phyloP scores from a whole-genome alignment of 37 sponge, comb jelly and placozoan species.

The Dysidea cf. avara region DNA sequence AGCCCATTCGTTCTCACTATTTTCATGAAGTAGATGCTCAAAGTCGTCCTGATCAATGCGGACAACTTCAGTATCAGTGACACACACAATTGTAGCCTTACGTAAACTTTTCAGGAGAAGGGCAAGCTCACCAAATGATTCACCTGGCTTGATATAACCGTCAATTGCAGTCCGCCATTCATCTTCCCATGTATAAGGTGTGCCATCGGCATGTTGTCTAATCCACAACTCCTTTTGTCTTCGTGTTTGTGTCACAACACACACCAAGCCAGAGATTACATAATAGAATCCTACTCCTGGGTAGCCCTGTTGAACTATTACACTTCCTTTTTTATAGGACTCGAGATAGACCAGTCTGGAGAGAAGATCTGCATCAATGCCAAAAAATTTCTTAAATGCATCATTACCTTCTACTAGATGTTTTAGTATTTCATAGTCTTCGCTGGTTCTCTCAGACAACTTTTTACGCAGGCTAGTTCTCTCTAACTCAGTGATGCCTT shows the following conservation, averaged over 20 bases:
- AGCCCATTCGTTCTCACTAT: constrained; percentile 53
- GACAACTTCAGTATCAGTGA: constrained; percentile 64
- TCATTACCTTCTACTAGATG: too few relatives aligned
- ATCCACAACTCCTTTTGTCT: too few relatives aligned
- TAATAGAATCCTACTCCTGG: constrained; percentile 75
- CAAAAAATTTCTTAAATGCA: too few relatives aligned
- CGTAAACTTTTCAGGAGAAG: constrained; percentile 46
- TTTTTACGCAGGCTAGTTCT: too few relatives aligned
- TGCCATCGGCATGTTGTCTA: too few relatives aligned
- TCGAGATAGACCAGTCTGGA: constrained; percentile 64
- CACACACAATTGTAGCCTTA: constrained; percentile 78
- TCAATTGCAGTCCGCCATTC: constrained; percentile 41
- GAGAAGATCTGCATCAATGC: too few relatives aligned
- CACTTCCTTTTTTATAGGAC: constrained; percentile 58
- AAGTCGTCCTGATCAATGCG: constrained; percentile 68
- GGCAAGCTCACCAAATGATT: constrained; percentile 85
- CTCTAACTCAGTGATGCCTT: too few relatives aligned
- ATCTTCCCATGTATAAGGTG: too few relatives aligned
- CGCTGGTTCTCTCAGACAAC: too few relatives aligned
- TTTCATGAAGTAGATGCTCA: constrained; percentile 48
- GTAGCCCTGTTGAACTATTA: constrained; percentile 79
- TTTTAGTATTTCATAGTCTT: too few relatives aligned
- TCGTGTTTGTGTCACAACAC: constrained; percentile 56
- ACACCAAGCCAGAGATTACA: constrained; percentile 71
- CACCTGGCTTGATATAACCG: constrained; percentile 68